Evolutionary conservation across 2,113 vertebrate genomes (phyloP).

Genomic region (Glaucomys volans): DNA sequence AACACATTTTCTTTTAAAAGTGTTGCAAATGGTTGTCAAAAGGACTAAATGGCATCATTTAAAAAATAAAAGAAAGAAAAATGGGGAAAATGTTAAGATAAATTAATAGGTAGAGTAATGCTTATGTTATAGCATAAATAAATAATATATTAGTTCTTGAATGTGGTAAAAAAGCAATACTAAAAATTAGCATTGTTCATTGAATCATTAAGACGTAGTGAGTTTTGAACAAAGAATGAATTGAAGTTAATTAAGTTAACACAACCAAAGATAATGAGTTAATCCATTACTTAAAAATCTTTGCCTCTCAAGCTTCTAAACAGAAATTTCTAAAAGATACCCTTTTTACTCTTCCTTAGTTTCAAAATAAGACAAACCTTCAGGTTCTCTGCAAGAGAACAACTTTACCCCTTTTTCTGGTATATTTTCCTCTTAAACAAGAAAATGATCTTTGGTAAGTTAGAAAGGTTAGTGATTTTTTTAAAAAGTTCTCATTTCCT

Average conservation of each 20-base stretch:
- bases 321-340: conserved; percentile 3
- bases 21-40: conserved; percentile 15
- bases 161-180: conserved; percentile 1
- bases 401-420: background rate
- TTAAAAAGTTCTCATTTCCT: conserved; percentile 44
- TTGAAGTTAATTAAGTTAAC: conserved; percentile 45
- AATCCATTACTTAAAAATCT: conserved; percentile 21
- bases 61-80: conserved; percentile 1
- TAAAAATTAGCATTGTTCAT: background rate
- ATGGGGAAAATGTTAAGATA: conserved; percentile 33
- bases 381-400: background rate
- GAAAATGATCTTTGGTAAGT: conserved; percentile 17
- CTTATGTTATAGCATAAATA: background rate
- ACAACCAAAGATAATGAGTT: conserved; percentile 12
- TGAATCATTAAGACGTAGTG: conserved; percentile 47
- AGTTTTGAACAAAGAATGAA: conserved; percentile 28
- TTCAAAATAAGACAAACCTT: conserved; percentile 42
- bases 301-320: conserved; percentile 13
- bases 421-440: background rate
- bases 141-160: conserved; percentile 24
- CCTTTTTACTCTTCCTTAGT: background rate
- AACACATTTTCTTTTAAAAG: conserved; percentile 39
- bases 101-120: conserved; percentile 47
- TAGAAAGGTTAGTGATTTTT: conserved; percentile 42
- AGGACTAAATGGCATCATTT: conserved; percentile 51